Conservation (phyloP, 1,140 invertebrate species). For the Anadara kagoshimensis region DNA sequence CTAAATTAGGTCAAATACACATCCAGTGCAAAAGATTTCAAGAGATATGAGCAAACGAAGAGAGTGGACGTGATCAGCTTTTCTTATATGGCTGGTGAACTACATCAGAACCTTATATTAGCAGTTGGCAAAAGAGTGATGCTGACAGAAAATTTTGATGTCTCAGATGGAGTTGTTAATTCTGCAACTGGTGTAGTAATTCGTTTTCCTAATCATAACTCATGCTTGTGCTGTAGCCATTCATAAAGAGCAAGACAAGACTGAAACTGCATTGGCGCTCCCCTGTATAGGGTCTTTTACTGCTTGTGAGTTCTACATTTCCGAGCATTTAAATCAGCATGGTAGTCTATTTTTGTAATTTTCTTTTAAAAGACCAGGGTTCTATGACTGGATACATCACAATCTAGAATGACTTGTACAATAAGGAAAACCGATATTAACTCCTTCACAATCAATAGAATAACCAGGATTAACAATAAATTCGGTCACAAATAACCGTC, state of each 20-base stretch:
- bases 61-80: slow-evolving; percentile 14
- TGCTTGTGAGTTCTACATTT: neutral
- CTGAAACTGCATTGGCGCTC: neutral
- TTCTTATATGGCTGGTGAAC: slow-evolving; percentile 8
- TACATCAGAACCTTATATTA: neutral
- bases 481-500: no score
- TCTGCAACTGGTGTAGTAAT: slow-evolving; percentile 27
- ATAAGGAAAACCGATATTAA: no score
- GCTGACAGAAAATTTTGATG: slow-evolving; percentile 36
- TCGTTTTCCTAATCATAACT: slow-evolving; percentile 18
- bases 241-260: slow-evolving; percentile 4
- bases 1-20: neutral
- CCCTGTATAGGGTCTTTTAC: neutral
- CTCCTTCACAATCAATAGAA: no score
- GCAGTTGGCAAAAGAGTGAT: slow-evolving; percentile 32
- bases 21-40: neutral
- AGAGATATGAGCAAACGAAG: slow-evolving; percentile 16
- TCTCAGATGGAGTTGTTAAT: slow-evolving; percentile 39
- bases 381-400: no score
- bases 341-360: no score
- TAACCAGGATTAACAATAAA: no score
- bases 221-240: neutral
- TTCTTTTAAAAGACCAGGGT: no score
- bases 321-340: no score
- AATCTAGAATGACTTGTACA: no score